phyloP scores from a whole-genome alignment of 1,140 invertebrate genomes.

The Drosophila burlai region DNA sequence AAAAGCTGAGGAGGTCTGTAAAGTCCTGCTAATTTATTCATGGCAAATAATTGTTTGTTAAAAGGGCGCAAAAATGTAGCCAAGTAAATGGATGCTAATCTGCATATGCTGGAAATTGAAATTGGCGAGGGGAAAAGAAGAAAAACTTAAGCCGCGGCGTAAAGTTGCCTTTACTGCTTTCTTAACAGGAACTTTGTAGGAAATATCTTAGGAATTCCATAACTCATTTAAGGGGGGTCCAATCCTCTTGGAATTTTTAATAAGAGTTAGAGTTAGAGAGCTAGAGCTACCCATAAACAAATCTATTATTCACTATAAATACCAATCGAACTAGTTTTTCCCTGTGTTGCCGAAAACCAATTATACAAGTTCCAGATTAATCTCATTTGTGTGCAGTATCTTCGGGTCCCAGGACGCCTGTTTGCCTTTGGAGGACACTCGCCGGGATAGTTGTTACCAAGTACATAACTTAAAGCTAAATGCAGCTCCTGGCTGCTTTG shows the following conservation, averaged over 20 bases:
- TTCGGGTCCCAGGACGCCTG: conserved; percentile 1
- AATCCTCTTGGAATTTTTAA: not conserved
- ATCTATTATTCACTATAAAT: too few relatives aligned
- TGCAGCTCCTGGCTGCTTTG: conserved; percentile 23
- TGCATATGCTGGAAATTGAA: conserved; percentile 56
- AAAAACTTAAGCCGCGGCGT: conserved; percentile 1
- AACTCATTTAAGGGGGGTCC: not conserved
- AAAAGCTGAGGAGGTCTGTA: not conserved
- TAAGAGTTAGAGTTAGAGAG: not conserved
- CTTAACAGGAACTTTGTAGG: not conserved
- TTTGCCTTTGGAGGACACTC: conserved; percentile 43
- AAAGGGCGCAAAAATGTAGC: conserved; percentile 53
- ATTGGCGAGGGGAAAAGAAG: not conserved
- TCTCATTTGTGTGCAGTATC: conserved; percentile 41
- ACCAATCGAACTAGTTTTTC: not conserved
- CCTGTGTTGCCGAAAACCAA: conserved; percentile 2
- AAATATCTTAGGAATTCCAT: not conserved
- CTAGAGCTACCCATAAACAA: not conserved
- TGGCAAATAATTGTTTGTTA: conserved; percentile 78
- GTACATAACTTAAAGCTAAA: conserved; percentile 76
- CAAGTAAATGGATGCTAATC: conserved; percentile 51
- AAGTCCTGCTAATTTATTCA: conserved; percentile 77
- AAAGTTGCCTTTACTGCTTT: conserved; percentile 9
- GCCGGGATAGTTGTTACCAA: conserved; percentile 59
- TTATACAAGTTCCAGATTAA: conserved; percentile 43